Base-by-base conservation (phyloP, 2,113 vertebrate species). In the Loxodonta africana region DNA sequence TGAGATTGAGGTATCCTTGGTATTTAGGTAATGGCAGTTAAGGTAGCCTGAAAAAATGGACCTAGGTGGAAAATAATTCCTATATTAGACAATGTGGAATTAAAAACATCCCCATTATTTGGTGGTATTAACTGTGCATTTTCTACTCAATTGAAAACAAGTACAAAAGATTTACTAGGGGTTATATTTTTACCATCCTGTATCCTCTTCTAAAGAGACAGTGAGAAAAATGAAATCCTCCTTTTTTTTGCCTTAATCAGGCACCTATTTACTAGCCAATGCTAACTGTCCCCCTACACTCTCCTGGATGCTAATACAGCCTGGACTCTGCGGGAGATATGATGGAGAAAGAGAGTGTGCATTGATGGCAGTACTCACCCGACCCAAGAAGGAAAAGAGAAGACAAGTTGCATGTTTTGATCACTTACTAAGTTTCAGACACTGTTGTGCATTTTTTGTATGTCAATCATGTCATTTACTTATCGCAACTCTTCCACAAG, bases 41-140 rank as follows among this genome's bases (percentile, higher is more conserved):
- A 95, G 44, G 44, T 30, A 95, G 65, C 65, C 85, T 85, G 85
- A 86, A 94, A 86, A 93, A 78, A 85, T 63, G 26, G 25, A 28
- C n/a, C 51, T 28, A 74, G n/a, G 30, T 77, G 92, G 44, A 83
- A 93, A 91, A 53, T 46, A 83, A 81, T 60, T 65, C 20, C 41
- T 77, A 8, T 53, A 60, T 81, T 82, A 88, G 65, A 18, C 17
- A 74, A 57, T 53, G 23, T 84, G 51, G 65, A 82, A 87, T 84
- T 37, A 74, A 81, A 93, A 53, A 30, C 71, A 89, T 83, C 37
- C 25, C 28, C 57, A 5, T 89, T 91, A 83, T 53, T 96, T n/a
- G 53, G 28, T 95, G 17, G 12, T 82, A 71, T 85, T 95, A 77
- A 17, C 87, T 77, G 57, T 88, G 41, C 12, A 74, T 95, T 92